Evolutionary conservation across 2,797 vertebrate genomes (phyloP).

Genomic region (Neosilurus mollespiculum): DNA sequence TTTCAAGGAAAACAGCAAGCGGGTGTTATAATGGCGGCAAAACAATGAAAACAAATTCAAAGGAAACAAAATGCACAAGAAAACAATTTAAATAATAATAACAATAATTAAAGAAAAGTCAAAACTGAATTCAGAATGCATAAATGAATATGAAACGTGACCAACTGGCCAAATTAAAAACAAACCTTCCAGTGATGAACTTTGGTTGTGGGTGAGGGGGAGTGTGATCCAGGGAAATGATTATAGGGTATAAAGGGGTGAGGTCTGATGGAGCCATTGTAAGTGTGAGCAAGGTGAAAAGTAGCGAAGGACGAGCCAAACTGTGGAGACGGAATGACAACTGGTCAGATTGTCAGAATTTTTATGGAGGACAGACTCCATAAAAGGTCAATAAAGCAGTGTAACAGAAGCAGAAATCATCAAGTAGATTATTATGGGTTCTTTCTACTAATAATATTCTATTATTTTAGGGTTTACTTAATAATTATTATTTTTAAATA

Average conservation of each 20-base stretch:
- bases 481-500: too few relatives aligned
- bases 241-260: slow-evolving; percentile 91
- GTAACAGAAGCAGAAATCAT: not conserved
- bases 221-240: slow-evolving; percentile 97
- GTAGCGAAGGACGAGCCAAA: slow-evolving; percentile 95
- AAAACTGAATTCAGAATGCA: slow-evolving; percentile 43
- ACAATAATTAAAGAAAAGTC: slow-evolving; percentile 41
- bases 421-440: not conserved
- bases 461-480: not conserved
- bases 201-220: slow-evolving; percentile 96
- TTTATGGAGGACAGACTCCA: slow-evolving; percentile 24
- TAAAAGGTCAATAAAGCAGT: slow-evolving; percentile 2
- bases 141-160: slow-evolving; percentile 49
- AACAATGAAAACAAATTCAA: slow-evolving; percentile 51
- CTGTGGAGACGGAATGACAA: slow-evolving; percentile 78
- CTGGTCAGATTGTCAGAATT: slow-evolving; percentile 52
- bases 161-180: slow-evolving; percentile 80
- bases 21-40: slow-evolving; percentile 49
- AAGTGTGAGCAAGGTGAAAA: slow-evolving; percentile 94
- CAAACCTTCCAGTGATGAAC: slow-evolving; percentile 99
- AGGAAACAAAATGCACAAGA: slow-evolving; percentile 57
- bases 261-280: slow-evolving; percentile 93
- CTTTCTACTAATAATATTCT: not conserved
- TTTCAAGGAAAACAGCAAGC: not conserved
- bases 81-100: slow-evolving; percentile 56